Base-by-base conservation (phyloP, 2,797 vertebrate species). In the Sebastes trivittatus region DNA sequence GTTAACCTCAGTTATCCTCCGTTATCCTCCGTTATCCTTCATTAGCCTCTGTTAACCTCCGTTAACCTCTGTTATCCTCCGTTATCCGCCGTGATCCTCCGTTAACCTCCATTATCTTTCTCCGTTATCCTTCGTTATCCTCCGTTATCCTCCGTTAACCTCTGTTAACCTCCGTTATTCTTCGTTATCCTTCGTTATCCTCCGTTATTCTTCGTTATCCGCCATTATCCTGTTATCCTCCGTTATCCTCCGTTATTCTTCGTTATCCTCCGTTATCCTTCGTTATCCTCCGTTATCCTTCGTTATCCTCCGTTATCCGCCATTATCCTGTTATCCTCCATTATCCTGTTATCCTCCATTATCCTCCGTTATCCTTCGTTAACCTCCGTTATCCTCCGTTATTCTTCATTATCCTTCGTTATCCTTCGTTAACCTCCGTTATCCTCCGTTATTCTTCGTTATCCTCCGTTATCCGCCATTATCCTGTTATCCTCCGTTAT, bases 341-440 rank as follows among this genome's bases (percentile, higher is more conserved):
- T 30, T 7, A 8, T 2, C 30, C 29, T 6, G 6, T 30, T 7
- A 8, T 2, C 30, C 29, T 6, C 6, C 29, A 0, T 29, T 29
- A 30, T 7, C 7, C 7, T 2, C 30, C 7, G 30, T 30, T 30
- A 30, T 2, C 2, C 7, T 30, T 7, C 30, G 2, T 30, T 30
- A 30, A 0, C 7, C 8, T 9, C 1, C 8, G 2, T 30, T 30
- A 30, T 1, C 30, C 1, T 30, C 0, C 30, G 30, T 30, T 30
- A 30, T 30, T 2, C 30, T 3, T 2, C 30, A 0, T 32, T 32
- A 32, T 8, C 30, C 30, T 30, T 1, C 30, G 0, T 30, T 30
- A 8, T 1, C 1, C 8, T 32, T 3, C 3, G 8, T 32, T 32
- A 32, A 0, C 32, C 32, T 9, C 1, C 1, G 0, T 30, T 30